Conservation (phyloP, 1,140 invertebrate genomes). For the Coenobita brevimanus region DNA sequence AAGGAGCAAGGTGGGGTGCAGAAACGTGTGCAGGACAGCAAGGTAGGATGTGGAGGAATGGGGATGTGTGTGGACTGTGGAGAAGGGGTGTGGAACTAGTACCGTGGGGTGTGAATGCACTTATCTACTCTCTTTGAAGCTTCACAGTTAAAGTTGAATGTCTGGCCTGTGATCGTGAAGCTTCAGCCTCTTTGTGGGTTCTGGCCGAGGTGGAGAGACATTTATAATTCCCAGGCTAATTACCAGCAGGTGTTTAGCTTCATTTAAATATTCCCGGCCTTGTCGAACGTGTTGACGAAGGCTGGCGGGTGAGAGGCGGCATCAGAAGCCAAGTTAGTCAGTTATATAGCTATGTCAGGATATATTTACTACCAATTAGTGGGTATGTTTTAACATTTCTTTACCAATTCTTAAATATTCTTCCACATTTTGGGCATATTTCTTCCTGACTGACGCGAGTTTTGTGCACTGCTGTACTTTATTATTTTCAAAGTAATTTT, state of each 20-base stretch:
- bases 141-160: conserved; percentile 37
- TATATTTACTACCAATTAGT: too few species aligned
- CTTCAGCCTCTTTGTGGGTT: not conserved
- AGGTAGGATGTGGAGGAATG: not conserved
- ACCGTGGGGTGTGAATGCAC: too few species aligned
- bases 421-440: too few species aligned
- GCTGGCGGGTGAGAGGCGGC: not conserved
- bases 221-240: conserved; percentile 42
- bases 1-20: too few species aligned
- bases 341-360: too few species aligned
- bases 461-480: too few species aligned
- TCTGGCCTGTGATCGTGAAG: conserved; percentile 1
- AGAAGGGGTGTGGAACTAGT: not conserved
- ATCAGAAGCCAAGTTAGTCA: not conserved
- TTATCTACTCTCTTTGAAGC: conserved; percentile 2
- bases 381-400: too few species aligned
- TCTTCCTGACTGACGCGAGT: too few species aligned
- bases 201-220: conserved; percentile 18
- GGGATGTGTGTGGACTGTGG: not conserved
- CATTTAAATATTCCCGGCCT: conserved; percentile 31
- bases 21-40: too few species aligned
- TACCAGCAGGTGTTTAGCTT: conserved; percentile 30
- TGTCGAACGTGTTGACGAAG: conserved; percentile 30
- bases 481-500: too few species aligned
- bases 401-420: too few species aligned